A percentile compares a stretch with the other conserved stretches of the same genome.
Conservation (phyloP, 2,888 invertebrate genomes). For the Geotrupes spiniger region DNA sequence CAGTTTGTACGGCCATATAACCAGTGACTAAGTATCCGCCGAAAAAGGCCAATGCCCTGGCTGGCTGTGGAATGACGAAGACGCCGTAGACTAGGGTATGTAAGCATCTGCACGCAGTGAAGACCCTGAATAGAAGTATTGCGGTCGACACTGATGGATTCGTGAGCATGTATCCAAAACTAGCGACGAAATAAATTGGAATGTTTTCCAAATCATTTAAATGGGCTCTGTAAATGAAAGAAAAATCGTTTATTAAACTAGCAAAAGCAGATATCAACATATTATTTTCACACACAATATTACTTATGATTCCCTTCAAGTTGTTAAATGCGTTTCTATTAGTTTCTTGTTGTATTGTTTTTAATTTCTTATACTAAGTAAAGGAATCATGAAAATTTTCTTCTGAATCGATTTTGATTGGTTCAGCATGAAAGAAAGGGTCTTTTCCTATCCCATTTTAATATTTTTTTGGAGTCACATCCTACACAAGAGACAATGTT, state of each 20-base stretch:
- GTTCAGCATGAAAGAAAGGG: too few species aligned
- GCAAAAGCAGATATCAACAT: too few species aligned
- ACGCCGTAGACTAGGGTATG: slow-evolving; percentile 67
- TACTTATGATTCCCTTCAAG: background rate
- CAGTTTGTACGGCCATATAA: slow-evolving; percentile 27
- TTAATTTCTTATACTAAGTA: too few species aligned
- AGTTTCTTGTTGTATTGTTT: too few species aligned
- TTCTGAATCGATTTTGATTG: too few species aligned
- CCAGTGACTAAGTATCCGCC: slow-evolving; percentile 23
- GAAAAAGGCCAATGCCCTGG: slow-evolving; percentile 25
- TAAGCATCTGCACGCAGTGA: slow-evolving; percentile 55
- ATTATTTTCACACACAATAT: background rate
- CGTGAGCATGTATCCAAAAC: slow-evolving; percentile 60
- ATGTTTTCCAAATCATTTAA: slow-evolving; percentile 73
- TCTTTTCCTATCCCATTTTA: too few species aligned
- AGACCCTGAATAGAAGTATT: slow-evolving; percentile 56
- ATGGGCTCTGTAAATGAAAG: slow-evolving; percentile 59
- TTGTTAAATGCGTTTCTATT: too few species aligned
- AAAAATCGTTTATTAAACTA: too few species aligned
- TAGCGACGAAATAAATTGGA: slow-evolving; percentile 61
- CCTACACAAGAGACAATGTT: too few species aligned
- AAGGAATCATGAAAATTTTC: too few species aligned
- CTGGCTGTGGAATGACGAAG: slow-evolving; percentile 54
- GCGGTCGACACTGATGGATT: slow-evolving; percentile 55
- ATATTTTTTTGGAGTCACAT: too few species aligned